phyloP scores from a whole-genome alignment of 2,797 vertebrate genomes.

The Bufotes viridis region DNA sequence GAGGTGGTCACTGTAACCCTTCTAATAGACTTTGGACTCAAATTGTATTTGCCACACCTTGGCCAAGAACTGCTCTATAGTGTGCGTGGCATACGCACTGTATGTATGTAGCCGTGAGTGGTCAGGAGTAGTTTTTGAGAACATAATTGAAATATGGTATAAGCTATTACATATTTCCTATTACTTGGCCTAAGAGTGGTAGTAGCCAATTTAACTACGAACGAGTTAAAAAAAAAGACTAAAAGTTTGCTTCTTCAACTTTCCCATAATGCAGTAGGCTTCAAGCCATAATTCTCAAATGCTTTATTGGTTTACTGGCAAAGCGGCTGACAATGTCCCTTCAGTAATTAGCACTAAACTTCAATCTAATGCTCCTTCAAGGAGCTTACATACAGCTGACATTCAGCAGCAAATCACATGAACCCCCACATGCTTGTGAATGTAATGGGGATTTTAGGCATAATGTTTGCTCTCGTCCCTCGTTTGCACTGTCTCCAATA shows the following conservation, averaged over 20 bases:
- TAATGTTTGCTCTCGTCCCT: constrained; percentile 55
- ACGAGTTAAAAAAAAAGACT: constrained; percentile 23
- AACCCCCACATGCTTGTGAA: constrained; percentile 50
- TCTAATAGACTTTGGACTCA: no score
- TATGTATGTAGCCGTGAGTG: no score
- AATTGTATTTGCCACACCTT: no score
- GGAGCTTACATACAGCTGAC: constrained; percentile 55
- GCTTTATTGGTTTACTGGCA: constrained; percentile 53
- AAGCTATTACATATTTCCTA: not conserved
- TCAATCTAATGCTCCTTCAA: constrained; percentile 59
- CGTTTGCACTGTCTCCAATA: constrained; percentile 64
- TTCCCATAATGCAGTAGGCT: constrained; percentile 39
- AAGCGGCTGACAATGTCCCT: constrained; percentile 59
- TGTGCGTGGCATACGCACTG: no score
- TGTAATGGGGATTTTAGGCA: constrained; percentile 64
- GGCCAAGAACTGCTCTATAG: no score
- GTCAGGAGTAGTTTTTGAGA: not conserved
- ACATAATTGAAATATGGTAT: not conserved
- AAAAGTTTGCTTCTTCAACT: constrained; percentile 8
- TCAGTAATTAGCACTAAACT: constrained; percentile 65
- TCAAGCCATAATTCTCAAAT: constrained; percentile 30
- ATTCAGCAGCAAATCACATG: constrained; percentile 55
- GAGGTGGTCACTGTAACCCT: no score
- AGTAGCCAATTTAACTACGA: not conserved
- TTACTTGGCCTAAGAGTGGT: not conserved